Evolutionary conservation across 2,888 invertebrate genomes (phyloP).

Genomic region (Eilema sororculum): DNA sequence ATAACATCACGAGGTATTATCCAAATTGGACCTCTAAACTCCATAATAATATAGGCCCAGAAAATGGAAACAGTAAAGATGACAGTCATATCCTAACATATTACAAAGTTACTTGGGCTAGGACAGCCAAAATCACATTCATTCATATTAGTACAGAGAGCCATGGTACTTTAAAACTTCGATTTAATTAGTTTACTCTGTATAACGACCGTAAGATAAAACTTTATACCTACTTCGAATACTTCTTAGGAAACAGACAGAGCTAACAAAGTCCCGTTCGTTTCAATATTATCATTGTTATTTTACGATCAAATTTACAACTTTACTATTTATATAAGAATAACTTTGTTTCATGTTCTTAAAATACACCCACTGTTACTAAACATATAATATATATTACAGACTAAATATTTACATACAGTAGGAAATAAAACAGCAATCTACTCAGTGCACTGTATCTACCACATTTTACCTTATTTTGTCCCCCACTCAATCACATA

Average conservation of each 20-base stretch:
- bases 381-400: too few relatives aligned
- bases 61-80: too few relatives aligned
- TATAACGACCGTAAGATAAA: not conserved
- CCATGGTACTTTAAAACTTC: not conserved
- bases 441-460: not conserved
- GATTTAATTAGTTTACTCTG: not conserved
- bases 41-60: too few relatives aligned
- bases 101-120: not conserved
- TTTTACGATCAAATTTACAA: not conserved
- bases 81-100: too few relatives aligned
- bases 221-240: not conserved
- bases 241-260: not conserved
- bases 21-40: not conserved
- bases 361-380: not conserved
- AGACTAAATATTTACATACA: not conserved
- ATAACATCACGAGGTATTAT: not conserved
- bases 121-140: not conserved
- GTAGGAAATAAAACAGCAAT: not conserved
- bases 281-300: not conserved
- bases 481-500: not conserved
- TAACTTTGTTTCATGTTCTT: not conserved
- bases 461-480: not conserved
- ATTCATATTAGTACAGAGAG: not conserved
- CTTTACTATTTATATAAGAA: not conserved
- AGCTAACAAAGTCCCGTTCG: not conserved